Evolutionary conservation across 2,888 invertebrate genomes (phyloP), one percentile per base, ranked within the genome.

Genomic region (Tachina grossa): DNA sequence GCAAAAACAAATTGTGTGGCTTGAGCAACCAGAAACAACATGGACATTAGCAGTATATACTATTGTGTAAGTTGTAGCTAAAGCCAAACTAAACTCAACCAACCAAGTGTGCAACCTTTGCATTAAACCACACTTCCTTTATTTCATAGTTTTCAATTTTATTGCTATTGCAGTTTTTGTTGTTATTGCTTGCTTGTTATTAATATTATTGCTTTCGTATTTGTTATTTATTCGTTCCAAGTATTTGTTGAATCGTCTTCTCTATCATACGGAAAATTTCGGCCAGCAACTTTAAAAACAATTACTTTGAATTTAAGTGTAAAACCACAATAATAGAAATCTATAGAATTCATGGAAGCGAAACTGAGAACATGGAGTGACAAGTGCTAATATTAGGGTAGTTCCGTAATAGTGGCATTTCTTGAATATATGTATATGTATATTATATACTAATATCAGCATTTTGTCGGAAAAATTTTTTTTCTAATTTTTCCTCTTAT

Each of bases 91-190:
- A 31, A 65, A 45, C 51, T 75, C 47, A 69, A 22, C 51, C 71
- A 66, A 31, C 59, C 71, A 66, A 77, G 65, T 72, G 71, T 72
- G 65, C 71, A 77, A 77, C 51, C 65, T 47, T 63, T 77, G 77
- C 59, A 66, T 53, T 66, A 16, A 77, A 59, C 77, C 71, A 61
- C 66, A 66, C 47, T 66, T 77, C 77, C 66, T 68, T 83, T 78
- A 83, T 65, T 77, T 71, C 22, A 76, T 49, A 65, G 57, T 59
- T 78, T 77, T 75, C 14, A 47, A 45, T 59, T 63, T 57, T 51
- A 6, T 39, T 39, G 13, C 51, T 45, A 31, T 39, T 69, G 10
- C 9, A 53, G 39, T n/a, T 57, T 39, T 3, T 51, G 14, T n/a
- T 47, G 10, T 16, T 45, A n/a, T 75, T 57, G 43, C 47, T 53